Base-by-base conservation (phyloP, 2,888 invertebrate species). In the Apeira syringaria region DNA sequence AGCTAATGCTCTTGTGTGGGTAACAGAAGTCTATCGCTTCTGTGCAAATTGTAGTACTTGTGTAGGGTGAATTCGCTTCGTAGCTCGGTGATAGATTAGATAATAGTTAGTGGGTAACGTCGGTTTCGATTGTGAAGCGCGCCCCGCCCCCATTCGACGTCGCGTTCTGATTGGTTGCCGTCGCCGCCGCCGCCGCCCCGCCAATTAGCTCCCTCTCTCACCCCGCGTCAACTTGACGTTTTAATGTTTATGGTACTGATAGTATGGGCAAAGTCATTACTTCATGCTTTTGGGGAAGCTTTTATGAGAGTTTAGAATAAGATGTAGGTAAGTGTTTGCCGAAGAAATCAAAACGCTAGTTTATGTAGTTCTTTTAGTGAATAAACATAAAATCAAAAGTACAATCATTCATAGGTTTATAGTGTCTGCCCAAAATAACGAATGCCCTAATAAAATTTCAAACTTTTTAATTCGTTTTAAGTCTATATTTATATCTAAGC, bases 141-240 rank as follows among this genome's bases (percentile, higher is more conserved):
- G 81, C 68, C 66, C 81, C 84, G 86, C 87, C 87, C 85, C 70
- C 61, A 60, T 47, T 47, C 50, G 59, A 45, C 61, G 61, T 56
- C 56, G 58, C 56, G 61, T 59, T 57, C 67, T 68, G 66, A 89
- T 89, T 89, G 89, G 89, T 59, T 61, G 64, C 47, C 56, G 53
- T 53, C 61, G 65, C 74, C 85, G 85, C 86, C 82, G 83, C 78
- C 61, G 65, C 74, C 85, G 85, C 86, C 82, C 84, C 78, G 78
- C 57, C 84, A 83, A 84, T 86, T 81, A 83, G 75, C 75, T 74
- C 79, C 72, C 79, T 53, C 41, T 36, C 77, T 69, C 75, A 68
- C 78, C 65, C 67, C 69, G 69, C 68, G 24, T 27, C 50, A 22
- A 85, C 83, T 86, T 88, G 88, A 88, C 89, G 81, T 87, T 82